phyloP scores from a whole-genome alignment of 2,113 vertebrate species.

The Falcunculus frontatus region DNA sequence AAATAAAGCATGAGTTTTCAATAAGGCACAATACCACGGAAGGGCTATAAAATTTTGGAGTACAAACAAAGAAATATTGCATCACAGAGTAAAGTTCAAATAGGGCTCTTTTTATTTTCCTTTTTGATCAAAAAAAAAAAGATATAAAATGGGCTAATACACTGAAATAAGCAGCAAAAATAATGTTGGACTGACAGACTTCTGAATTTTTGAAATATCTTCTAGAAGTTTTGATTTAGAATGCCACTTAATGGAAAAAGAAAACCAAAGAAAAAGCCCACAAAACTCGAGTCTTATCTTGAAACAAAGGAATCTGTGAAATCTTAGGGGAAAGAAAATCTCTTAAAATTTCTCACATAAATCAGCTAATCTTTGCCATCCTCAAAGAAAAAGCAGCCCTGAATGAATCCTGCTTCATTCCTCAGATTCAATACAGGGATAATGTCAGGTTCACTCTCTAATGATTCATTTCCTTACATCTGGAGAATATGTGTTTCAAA shows the following conservation, averaged over 20 bases:
- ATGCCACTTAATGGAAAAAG: background rate
- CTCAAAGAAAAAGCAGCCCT: background rate
- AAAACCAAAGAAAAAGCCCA: background rate
- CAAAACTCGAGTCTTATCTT: background rate
- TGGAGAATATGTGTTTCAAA: conserved; percentile 17
- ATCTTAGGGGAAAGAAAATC: background rate
- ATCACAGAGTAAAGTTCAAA: background rate
- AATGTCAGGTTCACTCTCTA: background rate
- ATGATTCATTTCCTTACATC: conserved; percentile 23
- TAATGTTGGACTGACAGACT: background rate
- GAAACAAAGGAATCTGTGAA: background rate
- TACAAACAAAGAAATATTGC: conserved; percentile 30
- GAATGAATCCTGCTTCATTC: background rate
- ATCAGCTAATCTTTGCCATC: background rate
- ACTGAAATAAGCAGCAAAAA: background rate
- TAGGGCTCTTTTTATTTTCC: background rate
- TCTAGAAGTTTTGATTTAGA: background rate
- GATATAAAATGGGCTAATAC: background rate
- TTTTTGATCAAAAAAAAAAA: background rate
- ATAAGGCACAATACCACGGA: conserved; percentile 4
- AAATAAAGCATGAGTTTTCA: conserved; percentile 53
- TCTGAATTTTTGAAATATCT: background rate
- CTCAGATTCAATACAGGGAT: background rate
- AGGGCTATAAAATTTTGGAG: conserved; percentile 39
- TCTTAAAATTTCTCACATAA: background rate